Base-by-base conservation (phyloP, 2,113 vertebrate species). In the Hydropotes inermis region DNA sequence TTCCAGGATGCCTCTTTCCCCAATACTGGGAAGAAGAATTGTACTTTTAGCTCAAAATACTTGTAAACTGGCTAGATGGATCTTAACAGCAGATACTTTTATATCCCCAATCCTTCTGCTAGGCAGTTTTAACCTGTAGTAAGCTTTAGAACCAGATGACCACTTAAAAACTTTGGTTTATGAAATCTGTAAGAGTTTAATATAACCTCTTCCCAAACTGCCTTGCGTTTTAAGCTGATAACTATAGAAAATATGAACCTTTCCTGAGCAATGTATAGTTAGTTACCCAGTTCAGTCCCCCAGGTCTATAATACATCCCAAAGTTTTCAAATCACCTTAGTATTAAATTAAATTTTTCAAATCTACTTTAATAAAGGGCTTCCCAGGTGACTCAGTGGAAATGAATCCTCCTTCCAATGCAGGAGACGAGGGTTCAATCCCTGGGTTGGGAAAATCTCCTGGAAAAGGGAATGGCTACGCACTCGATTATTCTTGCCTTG, bases 231-330 rank as follows among this genome's bases (percentile, higher is more conserved):
- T 95, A 96, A 92, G 27, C 28, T 89, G 43, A 87, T 67, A 94
- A 33, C 19, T 17, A 33, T 81, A 96, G 60, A 39, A 83, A 89
- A 52, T 36, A 78, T 36, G 28, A 87, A 81, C 88, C 54, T 74
- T 4, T 60, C 89, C 28, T 87, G 25, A 60, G 19, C 58, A 94
- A 61, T 64, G 0, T 28, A 27, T 91, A n/a, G n/a, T n/a, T n/a
- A 94, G 81, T 76, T 97, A 36, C 19, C 91, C 43, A 96, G 97
- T 81, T 79, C 98, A 97, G 64, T 55, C 30, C 23, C 67, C 91
- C 36, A 85, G 83, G 85, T 13, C 28, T 67, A 0, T 19, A 5
- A 95, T 25, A 0, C 9, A 36, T 89, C 36, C 95, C 96, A 25
- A 78, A 0, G 78, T 87, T 97, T 95, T 57, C 7, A 52, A 76